Percentiles rank a stretch among this genome's conserved stretches.
Conservation (phyloP, 2,113 vertebrate genomes). For the Pampusana beccarii region DNA sequence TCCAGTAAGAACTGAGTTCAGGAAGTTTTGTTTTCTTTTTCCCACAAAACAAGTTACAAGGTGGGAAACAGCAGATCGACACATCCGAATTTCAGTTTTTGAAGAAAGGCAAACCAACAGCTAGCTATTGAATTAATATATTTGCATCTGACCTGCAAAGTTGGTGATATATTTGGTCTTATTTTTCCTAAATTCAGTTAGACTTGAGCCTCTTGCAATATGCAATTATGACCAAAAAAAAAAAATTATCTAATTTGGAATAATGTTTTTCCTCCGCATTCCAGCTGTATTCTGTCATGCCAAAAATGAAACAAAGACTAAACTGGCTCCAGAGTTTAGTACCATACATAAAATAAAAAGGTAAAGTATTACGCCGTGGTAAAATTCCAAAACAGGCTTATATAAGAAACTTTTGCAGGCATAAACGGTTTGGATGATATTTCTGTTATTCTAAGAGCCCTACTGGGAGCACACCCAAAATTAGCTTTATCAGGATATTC, state of each 20-base stretch:
- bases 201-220: neutral
- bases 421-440: neutral
- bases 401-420: neutral
- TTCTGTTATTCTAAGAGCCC: neutral
- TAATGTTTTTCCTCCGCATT: rapidly evolving
- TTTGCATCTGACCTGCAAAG: neutral
- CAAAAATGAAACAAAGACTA: neutral
- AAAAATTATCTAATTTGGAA: neutral
- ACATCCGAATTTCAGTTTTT: neutral
- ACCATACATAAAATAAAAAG: neutral
- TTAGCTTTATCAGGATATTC: neutral
- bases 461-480: neutral
- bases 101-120: neutral
- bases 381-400: neutral
- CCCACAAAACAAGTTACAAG: neutral
- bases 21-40: neutral
- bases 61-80: neutral
- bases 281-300: neutral
- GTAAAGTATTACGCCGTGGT: neutral
- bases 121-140: neutral
- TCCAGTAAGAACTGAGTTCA: neutral
- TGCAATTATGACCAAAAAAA: neutral
- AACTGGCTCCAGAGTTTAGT: neutral
- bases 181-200: neutral
- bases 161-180: neutral